Evolutionary conservation across 1,140 invertebrate genomes (phyloP).

Genomic region (Ericerus pela): DNA sequence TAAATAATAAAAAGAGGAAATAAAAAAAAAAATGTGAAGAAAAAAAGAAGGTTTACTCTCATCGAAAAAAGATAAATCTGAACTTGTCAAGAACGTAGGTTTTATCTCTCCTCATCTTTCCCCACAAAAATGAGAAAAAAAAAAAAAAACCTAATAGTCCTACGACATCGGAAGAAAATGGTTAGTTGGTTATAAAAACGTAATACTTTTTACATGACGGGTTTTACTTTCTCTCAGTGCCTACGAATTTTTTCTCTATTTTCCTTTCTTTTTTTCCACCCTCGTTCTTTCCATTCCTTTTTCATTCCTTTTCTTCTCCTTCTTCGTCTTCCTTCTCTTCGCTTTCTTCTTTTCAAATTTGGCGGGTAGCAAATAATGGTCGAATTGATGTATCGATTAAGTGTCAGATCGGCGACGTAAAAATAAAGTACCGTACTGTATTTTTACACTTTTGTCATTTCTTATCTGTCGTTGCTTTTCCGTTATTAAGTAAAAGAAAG

Average conservation of each 20-base stretch:
- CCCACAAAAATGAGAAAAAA: no score
- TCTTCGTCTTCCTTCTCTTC: no score
- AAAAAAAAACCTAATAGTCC: background rate
- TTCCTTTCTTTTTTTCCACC: no score
- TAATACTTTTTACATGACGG: slow-evolving; percentile 9
- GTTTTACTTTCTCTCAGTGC: background rate
- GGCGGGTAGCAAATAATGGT: background rate
- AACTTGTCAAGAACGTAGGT: slow-evolving; percentile 3
- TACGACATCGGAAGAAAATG: background rate
- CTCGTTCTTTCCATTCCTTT: no score
- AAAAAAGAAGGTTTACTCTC: no score
- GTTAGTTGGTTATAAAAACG: background rate
- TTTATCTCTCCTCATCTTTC: no score
- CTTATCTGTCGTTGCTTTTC: slow-evolving; percentile 9
- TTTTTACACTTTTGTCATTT: slow-evolving; percentile 10
- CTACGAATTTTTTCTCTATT: no score
- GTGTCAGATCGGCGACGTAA: slow-evolving; percentile 3
- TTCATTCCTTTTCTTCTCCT: no score
- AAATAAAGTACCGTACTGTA: background rate
- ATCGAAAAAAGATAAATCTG: background rate
- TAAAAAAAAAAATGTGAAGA: no score
- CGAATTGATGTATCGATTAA: slow-evolving; percentile 9
- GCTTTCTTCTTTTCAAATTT: background rate
- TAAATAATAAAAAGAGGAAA: no score
- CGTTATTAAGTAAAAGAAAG: no score